These are phyloP conservation scores for Acanthosepion esculentum DNA, from an alignment of 2,888 invertebrate genomes.

Conservation along the genomic window DNA sequence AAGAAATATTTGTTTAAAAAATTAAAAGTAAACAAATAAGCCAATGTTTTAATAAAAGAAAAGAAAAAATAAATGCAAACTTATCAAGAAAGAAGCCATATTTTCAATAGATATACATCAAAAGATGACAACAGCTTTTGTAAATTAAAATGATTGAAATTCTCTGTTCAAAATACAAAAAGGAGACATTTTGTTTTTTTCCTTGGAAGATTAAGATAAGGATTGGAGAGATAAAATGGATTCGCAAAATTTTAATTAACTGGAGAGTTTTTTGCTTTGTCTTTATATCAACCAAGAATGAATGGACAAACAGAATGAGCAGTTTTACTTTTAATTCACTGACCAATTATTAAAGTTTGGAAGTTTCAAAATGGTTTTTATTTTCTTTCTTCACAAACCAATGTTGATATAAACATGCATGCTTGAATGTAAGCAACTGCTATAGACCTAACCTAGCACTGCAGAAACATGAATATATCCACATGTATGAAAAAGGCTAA, in stretches of 20 bases:
- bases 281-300: neutral
- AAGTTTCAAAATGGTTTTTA: neutral
- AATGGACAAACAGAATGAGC: neutral
- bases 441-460: neutral
- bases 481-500: too few species aligned
- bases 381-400: neutral
- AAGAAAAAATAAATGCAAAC: neutral
- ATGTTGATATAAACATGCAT: neutral
- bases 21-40: too few species aligned
- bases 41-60: neutral
- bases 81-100: neutral
- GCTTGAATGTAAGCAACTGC: neutral
- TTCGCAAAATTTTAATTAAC: neutral
- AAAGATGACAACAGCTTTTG: neutral
- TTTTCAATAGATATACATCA: neutral
- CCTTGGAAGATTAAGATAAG: neutral
- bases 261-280: neutral
- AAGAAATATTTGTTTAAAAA: too few species aligned
- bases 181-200: neutral
- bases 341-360: neutral
- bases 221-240: slow-evolving; percentile 17
- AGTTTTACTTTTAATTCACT: neutral
- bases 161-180: neutral
- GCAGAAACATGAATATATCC: neutral
- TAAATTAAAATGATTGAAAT: neutral